Evolutionary conservation across 2,797 vertebrate genomes (phyloP), one percentile per base, ranked within the genome.

Genomic region (Chiroxiphia lanceolata): DNA sequence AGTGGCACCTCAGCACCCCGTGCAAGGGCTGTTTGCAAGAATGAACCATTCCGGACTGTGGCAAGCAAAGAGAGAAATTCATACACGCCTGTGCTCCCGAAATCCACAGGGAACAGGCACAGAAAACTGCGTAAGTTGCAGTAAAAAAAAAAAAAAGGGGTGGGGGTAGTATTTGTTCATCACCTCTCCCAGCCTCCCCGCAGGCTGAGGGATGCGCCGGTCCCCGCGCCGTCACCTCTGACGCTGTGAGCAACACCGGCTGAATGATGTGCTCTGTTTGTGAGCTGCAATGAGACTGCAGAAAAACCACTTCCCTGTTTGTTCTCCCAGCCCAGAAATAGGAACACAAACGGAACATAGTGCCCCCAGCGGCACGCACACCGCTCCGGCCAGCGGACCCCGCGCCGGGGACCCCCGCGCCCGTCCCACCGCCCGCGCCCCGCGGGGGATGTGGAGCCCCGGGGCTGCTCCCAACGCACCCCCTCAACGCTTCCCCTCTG

Each of bases 261-360:
- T 94, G 83, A 95, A 90, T 94, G 82, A 76, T 92, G 86, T 15
- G 96, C 91, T 90, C 85, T 93, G 94, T 94, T 95, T 92, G 94
- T 4, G 85, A 95, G 95, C 94, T 97, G 95, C 92, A 95, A 95
- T 97, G 95, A 90, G 94, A 94, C 95, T 97, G 93, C 95, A 97
- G 96, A 96, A 93, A 96, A 96, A 96, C 96, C 94, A 96, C 90
- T 95, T 97, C 94, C 94, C 93, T 96, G 94, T 97, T 97, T 97
- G 94, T 78, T 97, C 94, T 60, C 82, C 94, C 92, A 82, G 95
- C 94, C 38, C 95, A 86, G 93, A 90, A 94, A 94, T 87, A 96
- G 94, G 85, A 88, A 93, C 87, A 65, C 88, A 90, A 94, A 93
- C 82, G 95, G 93, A 90, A 96, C 71, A 88, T 56, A 95, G 94